A percentile compares a stretch with the other conserved stretches of the same genome.
Evolutionary conservation across 2,113 vertebrate species (phyloP).

Genomic region (Patagioenas fasciata): DNA sequence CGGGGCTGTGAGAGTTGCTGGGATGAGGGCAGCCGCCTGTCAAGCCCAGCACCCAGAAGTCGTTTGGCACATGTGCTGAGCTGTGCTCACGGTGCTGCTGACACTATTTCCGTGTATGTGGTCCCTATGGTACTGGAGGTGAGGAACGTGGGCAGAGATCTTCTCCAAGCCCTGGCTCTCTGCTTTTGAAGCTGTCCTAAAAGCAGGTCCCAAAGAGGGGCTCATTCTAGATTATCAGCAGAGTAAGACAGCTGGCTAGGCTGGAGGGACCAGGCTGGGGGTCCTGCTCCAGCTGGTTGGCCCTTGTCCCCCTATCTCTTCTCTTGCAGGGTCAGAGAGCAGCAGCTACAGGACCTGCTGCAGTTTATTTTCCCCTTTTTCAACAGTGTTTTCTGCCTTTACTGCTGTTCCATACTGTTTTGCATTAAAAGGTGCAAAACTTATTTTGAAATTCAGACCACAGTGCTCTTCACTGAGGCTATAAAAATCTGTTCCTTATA

Average conservation of each 20-base stretch:
- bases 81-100: no score
- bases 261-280: not conserved
- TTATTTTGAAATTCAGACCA: not conserved
- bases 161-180: not conserved
- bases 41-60: no score
- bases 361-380: not conserved
- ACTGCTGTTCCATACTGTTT: not conserved
- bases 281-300: rapidly evolving
- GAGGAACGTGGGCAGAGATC: not conserved
- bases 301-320: not conserved
- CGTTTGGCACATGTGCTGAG: no score
- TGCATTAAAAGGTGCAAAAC: not conserved
- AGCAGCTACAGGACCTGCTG: not conserved
- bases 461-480: not conserved
- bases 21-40: no score
- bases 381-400: not conserved
- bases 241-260: rapidly evolving
- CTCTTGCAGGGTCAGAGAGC: not conserved
- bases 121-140: not conserved
- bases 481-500: not conserved
- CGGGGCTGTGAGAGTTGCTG: no score
- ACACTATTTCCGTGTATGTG: not conserved
- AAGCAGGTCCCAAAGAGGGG: no score
- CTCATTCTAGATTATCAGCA: not conserved
- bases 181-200: no score